phyloP scores from a whole-genome alignment of 2,113 vertebrate species.

The Zosterops japonicus region DNA sequence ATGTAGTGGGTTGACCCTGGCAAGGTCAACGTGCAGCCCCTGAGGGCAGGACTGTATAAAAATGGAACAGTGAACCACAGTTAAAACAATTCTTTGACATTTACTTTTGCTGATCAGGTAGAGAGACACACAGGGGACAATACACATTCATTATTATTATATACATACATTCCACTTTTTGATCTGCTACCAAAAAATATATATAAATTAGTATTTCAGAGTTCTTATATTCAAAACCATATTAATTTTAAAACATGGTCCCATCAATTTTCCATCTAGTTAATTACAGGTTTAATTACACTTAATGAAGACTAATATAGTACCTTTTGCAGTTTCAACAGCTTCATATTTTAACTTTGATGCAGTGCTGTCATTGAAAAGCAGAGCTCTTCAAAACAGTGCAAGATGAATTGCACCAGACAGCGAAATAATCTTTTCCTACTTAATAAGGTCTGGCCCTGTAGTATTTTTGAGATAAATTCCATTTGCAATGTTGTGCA shows the following conservation, averaged over 20 bases:
- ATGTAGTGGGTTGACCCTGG: not conserved
- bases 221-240: not conserved
- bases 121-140: not conserved
- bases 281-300: conserved; percentile 34
- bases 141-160: not conserved
- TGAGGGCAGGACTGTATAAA: not conserved
- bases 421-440: not conserved
- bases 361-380: not conserved
- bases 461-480: conserved; percentile 11
- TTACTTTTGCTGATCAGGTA: not conserved
- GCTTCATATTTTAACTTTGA: not conserved
- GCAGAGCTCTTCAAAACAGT: not conserved
- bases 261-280: not conserved
- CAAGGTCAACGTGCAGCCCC: not conserved
- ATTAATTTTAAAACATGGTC: not conserved
- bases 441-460: conserved; percentile 1
- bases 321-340: not conserved
- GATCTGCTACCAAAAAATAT: not conserved
- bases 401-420: not conserved
- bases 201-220: not conserved
- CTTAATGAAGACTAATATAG: not conserved
- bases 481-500: not conserved
- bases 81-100: not conserved
- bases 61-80: not conserved
- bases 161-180: not conserved